phyloP scores from a whole-genome alignment of 2,797 vertebrate genomes.

The Kryptolebias ocellatus region DNA sequence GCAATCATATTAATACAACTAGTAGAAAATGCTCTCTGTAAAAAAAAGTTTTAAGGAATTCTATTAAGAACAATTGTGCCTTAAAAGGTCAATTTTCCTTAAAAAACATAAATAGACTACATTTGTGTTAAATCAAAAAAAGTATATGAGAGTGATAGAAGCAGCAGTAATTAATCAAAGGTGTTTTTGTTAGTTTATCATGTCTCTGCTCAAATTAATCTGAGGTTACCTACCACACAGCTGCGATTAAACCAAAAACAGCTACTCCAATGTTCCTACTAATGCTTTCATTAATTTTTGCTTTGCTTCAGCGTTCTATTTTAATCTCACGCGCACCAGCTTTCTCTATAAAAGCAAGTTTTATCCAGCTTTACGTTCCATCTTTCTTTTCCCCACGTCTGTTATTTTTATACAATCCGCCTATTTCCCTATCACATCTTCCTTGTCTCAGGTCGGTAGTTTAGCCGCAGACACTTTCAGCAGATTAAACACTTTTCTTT shows the following conservation, averaged over 20 bases:
- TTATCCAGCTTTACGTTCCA: neutral
- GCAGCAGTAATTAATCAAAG: neutral
- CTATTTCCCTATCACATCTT: neutral
- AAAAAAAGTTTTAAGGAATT: too few relatives aligned
- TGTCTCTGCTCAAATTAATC: neutral
- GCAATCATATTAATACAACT: too few relatives aligned
- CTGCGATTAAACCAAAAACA: neutral
- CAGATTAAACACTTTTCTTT: constrained; percentile 3
- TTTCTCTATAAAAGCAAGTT: neutral
- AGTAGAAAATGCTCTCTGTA: too few relatives aligned
- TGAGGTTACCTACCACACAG: neutral
- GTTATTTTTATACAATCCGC: neutral
- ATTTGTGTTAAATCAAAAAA: neutral
- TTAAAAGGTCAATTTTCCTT: too few relatives aligned
- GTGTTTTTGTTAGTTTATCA: neutral
- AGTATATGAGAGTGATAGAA: neutral
- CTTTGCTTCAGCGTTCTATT: neutral
- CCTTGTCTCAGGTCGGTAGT: neutral
- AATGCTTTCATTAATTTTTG: neutral
- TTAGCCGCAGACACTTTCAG: constrained; percentile 1
- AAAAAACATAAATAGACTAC: too few relatives aligned
- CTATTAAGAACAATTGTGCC: too few relatives aligned
- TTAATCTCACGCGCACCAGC: neutral
- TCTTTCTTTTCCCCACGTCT: neutral
- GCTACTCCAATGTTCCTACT: neutral